Percentiles rank a stretch among this genome's conserved stretches.
Evolutionary conservation across 2,888 invertebrate genomes (phyloP).

Genomic region (Calliopum simillimum): DNA sequence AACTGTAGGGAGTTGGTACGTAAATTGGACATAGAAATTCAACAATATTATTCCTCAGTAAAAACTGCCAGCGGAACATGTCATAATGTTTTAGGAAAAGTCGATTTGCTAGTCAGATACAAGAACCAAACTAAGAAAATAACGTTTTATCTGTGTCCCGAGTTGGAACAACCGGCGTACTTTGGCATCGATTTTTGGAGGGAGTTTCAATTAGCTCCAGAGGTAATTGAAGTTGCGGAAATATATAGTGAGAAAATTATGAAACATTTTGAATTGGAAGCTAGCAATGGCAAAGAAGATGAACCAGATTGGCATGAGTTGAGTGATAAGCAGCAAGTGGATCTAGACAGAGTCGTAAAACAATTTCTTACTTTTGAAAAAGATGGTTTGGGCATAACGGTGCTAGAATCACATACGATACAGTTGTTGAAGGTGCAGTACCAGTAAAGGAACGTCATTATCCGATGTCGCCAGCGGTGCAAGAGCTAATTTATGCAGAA

Average conservation of each 20-base stretch:
- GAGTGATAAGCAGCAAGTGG: not conserved
- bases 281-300: not conserved
- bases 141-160: not conserved
- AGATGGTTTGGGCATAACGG: not conserved
- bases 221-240: not conserved
- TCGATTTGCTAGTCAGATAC: not conserved
- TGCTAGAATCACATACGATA: conserved; percentile 7
- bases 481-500: conserved; percentile 15
- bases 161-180: not conserved
- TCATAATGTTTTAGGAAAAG: not conserved
- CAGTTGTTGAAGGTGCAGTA: conserved; percentile 5
- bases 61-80: conserved; percentile 5
- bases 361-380: conserved; percentile 10
- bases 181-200: not conserved
- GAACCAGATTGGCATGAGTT: not conserved
- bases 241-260: not conserved
- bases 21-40: not conserved
- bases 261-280: not conserved
- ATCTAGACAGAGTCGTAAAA: not conserved
- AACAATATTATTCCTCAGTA: not conserved
- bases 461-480: conserved; percentile 4
- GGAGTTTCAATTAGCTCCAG: not conserved
- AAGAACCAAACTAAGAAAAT: not conserved
- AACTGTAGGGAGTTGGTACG: conserved; percentile 7
- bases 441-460: conserved; percentile 20